Evolutionary conservation across 2,113 vertebrate species (phyloP).

Genomic region (Mormoops blainvillei): DNA sequence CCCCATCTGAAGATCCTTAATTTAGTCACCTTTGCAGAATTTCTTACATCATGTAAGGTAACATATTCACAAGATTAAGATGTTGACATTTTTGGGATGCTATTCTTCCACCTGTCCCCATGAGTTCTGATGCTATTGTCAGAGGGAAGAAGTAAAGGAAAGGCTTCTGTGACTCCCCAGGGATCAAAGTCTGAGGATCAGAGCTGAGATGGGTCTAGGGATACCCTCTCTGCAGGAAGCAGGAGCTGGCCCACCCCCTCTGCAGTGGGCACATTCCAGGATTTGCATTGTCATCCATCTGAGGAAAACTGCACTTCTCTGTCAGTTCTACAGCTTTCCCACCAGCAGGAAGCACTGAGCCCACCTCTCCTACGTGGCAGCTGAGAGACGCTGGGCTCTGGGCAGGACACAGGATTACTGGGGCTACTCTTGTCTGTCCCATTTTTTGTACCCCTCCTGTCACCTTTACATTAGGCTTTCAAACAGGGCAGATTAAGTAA

Average conservation of each 20-base stretch:
- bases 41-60: neutral
- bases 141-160: neutral
- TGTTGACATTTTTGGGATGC: neutral
- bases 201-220: neutral
- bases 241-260: neutral
- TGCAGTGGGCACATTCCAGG: neutral
- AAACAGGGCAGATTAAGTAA: neutral
- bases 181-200: neutral
- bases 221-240: neutral
- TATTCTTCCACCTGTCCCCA: neutral
- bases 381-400: neutral
- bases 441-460: neutral
- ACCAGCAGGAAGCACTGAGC: neutral
- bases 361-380: neutral
- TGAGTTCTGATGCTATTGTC: neutral
- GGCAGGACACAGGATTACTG: neutral
- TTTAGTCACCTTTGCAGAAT: neutral
- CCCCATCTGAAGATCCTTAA: neutral
- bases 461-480: conserved; percentile 20
- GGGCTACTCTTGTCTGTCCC: neutral
- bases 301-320: neutral
- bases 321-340: neutral
- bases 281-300: neutral
- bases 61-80: conserved; percentile 6
- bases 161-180: neutral